Evolutionary conservation across 1,140 invertebrate genomes (phyloP).

Genomic region (Penaeus chinensis): DNA sequence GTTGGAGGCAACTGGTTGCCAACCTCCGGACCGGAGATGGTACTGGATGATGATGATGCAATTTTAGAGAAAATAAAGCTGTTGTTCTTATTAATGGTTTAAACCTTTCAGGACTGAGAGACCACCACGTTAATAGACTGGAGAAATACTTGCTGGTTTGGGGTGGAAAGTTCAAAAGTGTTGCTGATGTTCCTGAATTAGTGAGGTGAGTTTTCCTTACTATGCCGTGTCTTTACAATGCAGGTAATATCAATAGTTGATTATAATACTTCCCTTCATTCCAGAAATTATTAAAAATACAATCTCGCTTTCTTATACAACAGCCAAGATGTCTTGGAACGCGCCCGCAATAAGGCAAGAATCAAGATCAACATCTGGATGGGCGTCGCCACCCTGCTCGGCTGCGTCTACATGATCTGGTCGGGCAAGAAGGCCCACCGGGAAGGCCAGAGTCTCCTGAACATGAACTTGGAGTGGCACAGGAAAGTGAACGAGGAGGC

Average conservation of each 20-base stretch:
- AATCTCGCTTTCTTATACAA: too few species aligned
- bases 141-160: constrained; percentile 12
- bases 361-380: constrained; percentile 59
- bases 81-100: neutral
- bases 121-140: neutral
- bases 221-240: neutral
- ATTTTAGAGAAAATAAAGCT: neutral
- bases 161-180: neutral
- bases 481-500: constrained; percentile 34
- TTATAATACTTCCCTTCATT: too few species aligned
- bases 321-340: constrained; percentile 52
- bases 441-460: constrained; percentile 32
- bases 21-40: too few species aligned
- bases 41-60: too few species aligned
- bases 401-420: constrained; percentile 45
- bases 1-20: too few species aligned
- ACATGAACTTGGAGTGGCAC: constrained; percentile 53
- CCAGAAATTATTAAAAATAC: too few species aligned
- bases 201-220: neutral
- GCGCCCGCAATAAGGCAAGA: constrained; percentile 45
- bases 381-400: constrained; percentile 33
- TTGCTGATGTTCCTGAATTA: neutral
- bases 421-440: constrained; percentile 39
- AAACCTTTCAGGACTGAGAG: neutral
- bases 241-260: too few species aligned